These are phyloP conservation scores for Ceyx erithaca DNA, from an alignment of 2,797 vertebrate species.

Conservation along the genomic window DNA sequence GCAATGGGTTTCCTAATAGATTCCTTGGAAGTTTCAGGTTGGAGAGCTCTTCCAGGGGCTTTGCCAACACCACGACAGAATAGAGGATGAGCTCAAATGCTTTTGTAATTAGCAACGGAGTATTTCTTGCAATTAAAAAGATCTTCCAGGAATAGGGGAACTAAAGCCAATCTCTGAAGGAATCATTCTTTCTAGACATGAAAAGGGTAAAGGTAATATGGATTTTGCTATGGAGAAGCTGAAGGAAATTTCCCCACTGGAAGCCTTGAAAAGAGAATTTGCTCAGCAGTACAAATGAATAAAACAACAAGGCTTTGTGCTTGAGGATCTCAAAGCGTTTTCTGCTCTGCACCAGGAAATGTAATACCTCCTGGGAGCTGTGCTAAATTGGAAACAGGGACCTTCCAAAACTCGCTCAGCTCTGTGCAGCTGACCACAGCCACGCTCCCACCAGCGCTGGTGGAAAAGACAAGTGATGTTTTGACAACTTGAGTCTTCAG, in stretches of 20 bases:
- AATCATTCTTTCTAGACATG: slow-evolving; percentile 32
- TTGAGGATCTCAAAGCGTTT: slow-evolving; percentile 63
- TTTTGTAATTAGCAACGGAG: slow-evolving; percentile 21
- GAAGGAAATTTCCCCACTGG: slow-evolving; percentile 47
- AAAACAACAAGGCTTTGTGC: slow-evolving; percentile 69
- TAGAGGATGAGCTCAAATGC: slow-evolving; percentile 29
- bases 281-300: slow-evolving; percentile 48
- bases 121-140: slow-evolving; percentile 20
- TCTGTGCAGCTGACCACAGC: background rate
- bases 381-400: slow-evolving; percentile 71
- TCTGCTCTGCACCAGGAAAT: slow-evolving; percentile 66
- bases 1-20: slow-evolving; percentile 28
- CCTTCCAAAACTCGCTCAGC: slow-evolving; percentile 10
- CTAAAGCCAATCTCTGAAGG: slow-evolving; percentile 20
- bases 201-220: slow-evolving; percentile 9
- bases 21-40: slow-evolving; percentile 47
- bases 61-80: slow-evolving; percentile 16
- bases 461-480: slow-evolving; percentile 52
- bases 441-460: slow-evolving; percentile 22
- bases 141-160: slow-evolving; percentile 36
- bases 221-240: slow-evolving; percentile 21
- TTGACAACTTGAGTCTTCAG: slow-evolving; percentile 62
- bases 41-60: slow-evolving; percentile 27
- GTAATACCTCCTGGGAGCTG: slow-evolving; percentile 64
- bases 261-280: slow-evolving; percentile 35